Evolutionary conservation across 2,113 vertebrate species (phyloP).

Genomic region (Thinocorus orbignyianus): DNA sequence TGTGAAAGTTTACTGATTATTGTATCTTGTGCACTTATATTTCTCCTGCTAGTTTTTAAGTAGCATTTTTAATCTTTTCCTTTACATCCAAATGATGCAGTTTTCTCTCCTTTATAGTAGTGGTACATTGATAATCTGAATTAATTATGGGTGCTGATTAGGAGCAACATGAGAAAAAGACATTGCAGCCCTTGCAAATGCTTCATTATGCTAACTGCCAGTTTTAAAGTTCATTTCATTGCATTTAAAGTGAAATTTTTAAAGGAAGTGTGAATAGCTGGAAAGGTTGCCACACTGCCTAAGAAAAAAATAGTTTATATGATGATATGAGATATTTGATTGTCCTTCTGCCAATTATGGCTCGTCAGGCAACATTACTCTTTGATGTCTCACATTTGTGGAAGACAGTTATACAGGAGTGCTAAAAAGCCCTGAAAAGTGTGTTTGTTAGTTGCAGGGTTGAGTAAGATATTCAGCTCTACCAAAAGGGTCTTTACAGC

Average conservation of each 20-base stretch:
- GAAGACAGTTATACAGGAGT: background rate
- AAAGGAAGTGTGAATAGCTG: constrained; percentile 8
- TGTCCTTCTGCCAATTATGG: constrained; percentile 32
- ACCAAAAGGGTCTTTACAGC: background rate
- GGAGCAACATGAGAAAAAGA: constrained; percentile 11
- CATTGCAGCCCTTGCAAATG: background rate
- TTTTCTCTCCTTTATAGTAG: background rate
- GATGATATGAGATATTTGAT: constrained; percentile 12
- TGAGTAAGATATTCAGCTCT: background rate
- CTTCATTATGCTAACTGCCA: constrained; percentile 39
- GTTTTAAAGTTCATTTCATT: constrained; percentile 28
- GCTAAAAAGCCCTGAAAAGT: background rate
- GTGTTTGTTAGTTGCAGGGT: background rate
- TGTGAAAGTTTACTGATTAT: constrained; percentile 44
- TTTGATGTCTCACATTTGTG: constrained; percentile 8
- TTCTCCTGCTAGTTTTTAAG: constrained; percentile 44
- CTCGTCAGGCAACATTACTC: constrained; percentile 15
- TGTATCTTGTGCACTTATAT: constrained; percentile 29
- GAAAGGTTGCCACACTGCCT: constrained; percentile 7
- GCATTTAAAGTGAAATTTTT: constrained; percentile 16
- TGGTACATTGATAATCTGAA: background rate
- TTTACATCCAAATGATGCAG: background rate
- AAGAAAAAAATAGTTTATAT: background rate
- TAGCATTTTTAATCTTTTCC: constrained; percentile 14
- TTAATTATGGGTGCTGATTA: background rate